phyloP scores from a whole-genome alignment of 2,797 vertebrate genomes.

The Garrulus glandarius region DNA sequence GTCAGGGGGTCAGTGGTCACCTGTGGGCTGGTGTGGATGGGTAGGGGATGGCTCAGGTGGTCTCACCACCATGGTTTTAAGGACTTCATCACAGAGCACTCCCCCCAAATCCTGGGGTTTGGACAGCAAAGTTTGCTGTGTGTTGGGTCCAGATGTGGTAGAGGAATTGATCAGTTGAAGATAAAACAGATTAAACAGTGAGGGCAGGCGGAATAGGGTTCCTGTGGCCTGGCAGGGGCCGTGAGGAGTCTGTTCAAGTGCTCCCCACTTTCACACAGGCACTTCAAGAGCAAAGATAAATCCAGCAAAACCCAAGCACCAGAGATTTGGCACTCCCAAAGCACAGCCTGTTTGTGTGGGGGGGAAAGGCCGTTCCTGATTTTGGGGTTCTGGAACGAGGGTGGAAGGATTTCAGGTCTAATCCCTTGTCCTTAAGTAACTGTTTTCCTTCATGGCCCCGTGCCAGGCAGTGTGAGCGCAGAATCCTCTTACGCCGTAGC shows the following conservation, averaged over 20 bases:
- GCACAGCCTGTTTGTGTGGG: rapidly evolving
- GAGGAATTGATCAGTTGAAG: not conserved
- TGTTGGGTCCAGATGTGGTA: not conserved
- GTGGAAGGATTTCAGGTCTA: not conserved
- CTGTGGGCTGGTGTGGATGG: not conserved
- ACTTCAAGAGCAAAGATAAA: rapidly evolving
- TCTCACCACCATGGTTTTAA: rapidly evolving
- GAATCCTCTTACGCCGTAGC: constrained; percentile 29
- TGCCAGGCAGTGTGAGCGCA: not conserved
- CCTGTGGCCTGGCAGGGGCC: not conserved
- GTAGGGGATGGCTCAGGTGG: not conserved
- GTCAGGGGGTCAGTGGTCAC: not conserved
- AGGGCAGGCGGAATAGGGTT: not conserved
- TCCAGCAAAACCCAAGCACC: not conserved
- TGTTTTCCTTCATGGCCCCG: not conserved
- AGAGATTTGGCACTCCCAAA: not conserved
- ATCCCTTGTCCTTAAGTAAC: not conserved
- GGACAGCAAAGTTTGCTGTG: not conserved
- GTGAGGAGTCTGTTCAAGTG: not conserved
- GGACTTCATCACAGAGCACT: not conserved
- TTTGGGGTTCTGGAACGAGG: not conserved
- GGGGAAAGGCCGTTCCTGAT: rapidly evolving
- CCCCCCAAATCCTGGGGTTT: not conserved
- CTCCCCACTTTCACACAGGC: not conserved
- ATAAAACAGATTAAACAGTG: not conserved